These are phyloP conservation scores for Sebastiscus albofasciatus DNA, from an alignment of 2,797 vertebrate species.

Conservation along the genomic window DNA sequence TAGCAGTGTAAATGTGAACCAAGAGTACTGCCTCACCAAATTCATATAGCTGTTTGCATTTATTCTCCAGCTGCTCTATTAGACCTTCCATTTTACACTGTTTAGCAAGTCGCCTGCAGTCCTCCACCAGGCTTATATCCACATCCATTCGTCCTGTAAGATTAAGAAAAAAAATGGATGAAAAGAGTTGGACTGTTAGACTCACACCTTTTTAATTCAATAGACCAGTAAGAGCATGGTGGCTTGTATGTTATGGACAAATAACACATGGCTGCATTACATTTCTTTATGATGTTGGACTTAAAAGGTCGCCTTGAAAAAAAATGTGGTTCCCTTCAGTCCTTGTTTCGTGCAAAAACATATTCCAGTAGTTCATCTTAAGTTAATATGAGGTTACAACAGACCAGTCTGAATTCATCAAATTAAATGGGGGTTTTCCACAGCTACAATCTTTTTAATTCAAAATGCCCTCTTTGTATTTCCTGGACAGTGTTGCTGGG, in stretches of 20 bases:
- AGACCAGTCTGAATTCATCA: too few relatives aligned
- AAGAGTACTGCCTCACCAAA: conserved; percentile 85
- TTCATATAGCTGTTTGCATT: conserved; percentile 93
- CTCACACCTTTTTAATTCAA: neutral
- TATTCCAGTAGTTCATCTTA: too few relatives aligned
- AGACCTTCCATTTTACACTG: conserved; percentile 94
- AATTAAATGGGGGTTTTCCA: too few relatives aligned
- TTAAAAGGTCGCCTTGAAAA: too few relatives aligned
- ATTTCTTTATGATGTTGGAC: neutral
- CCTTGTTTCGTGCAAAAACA: too few relatives aligned
- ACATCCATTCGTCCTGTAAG: conserved; percentile 90
- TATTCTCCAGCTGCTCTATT: conserved; percentile 92
- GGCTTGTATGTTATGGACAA: neutral
- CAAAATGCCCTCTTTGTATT: too few relatives aligned
- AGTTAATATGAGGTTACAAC: too few relatives aligned
- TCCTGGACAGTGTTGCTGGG: too few relatives aligned
- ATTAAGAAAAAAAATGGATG: neutral
- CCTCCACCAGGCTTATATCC: conserved; percentile 91
- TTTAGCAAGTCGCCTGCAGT: conserved; percentile 93
- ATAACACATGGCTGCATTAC: neutral
- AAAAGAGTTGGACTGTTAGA: neutral
- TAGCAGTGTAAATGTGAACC: neutral
- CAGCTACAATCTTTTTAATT: too few relatives aligned
- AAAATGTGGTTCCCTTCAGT: too few relatives aligned
- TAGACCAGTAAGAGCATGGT: neutral